Conservation (phyloP, 2,888 invertebrate species). For the Hypena proboscidalis region DNA sequence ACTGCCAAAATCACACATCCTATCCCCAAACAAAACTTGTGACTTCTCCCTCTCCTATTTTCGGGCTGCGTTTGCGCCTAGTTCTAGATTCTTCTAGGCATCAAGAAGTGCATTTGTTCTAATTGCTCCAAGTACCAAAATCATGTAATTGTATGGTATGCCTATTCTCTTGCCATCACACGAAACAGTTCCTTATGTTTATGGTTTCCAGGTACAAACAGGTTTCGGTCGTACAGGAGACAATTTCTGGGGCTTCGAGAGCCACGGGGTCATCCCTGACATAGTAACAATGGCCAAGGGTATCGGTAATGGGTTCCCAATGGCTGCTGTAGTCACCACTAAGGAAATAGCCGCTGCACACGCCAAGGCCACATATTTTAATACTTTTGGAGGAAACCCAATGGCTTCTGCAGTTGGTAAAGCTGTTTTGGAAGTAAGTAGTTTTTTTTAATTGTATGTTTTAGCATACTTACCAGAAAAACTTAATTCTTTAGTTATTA, state of each 20-base stretch:
- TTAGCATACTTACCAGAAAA: no score
- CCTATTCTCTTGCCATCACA: no score
- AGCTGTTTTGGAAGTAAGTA: slow-evolving; percentile 94
- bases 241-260: slow-evolving; percentile 98
- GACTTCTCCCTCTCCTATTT: no score
- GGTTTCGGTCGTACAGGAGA: slow-evolving; percentile 98
- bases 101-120: no score
- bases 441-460: no score
- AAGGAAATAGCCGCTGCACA: slow-evolving; percentile 93
- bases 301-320: slow-evolving; percentile 97
- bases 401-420: slow-evolving; percentile 94
- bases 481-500: background rate
- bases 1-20: no score
- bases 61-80: no score
- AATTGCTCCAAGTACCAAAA: no score
- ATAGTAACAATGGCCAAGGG: slow-evolving; percentile 98
- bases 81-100: no score
- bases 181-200: no score
- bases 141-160: no score
- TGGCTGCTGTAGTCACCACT: slow-evolving; percentile 98
- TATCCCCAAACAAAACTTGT: no score
- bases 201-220: slow-evolving; percentile 92
- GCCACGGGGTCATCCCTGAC: slow-evolving; percentile 94
- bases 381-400: slow-evolving; percentile 98
- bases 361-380: slow-evolving; percentile 93